Conservation (phyloP, 2,113 vertebrate species). For the Ibidorhyncha struthersii region DNA sequence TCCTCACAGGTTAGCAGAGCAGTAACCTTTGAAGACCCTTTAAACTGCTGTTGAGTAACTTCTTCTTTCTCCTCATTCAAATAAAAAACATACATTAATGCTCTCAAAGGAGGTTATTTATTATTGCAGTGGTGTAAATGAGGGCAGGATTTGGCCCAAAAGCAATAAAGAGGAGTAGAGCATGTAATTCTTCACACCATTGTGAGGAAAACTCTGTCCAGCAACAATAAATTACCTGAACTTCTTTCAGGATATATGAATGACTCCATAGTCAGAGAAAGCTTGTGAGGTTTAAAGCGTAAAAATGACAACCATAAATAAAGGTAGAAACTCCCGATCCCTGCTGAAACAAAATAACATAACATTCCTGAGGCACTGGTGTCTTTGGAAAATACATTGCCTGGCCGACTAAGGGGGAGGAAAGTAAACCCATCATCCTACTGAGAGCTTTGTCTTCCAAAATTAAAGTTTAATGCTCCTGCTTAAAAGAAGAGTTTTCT, state of each 20-base stretch:
- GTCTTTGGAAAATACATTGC: constrained; percentile 64
- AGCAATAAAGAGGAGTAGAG: constrained; percentile 43
- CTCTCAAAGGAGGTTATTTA: constrained; percentile 29
- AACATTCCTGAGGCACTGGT: constrained; percentile 49
- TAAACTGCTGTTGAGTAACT: not conserved
- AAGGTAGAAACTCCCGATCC: constrained; percentile 50
- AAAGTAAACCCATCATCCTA: not conserved
- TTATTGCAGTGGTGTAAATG: constrained; percentile 21
- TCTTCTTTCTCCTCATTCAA: not conserved
- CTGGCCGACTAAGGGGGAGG: not conserved
- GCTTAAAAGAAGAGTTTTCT: not conserved
- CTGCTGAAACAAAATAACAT: constrained; percentile 56
- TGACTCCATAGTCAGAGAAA: constrained; percentile 49
- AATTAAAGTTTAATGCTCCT: not conserved
- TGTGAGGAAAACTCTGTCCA: constrained; percentile 33
- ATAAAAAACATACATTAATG: not conserved
- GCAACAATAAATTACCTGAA: constrained; percentile 69
- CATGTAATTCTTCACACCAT: constrained; percentile 42
- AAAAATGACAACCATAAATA: constrained; percentile 74
- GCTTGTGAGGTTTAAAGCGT: constrained; percentile 56
- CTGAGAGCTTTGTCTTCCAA: not conserved
- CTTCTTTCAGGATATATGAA: constrained; percentile 52
- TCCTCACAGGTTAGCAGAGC: not conserved
- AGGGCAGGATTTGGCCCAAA: constrained; percentile 1
- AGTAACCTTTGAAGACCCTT: constrained; percentile 2